These are phyloP conservation scores for Pygoscelis antarcticus DNA, from an alignment of 2,113 vertebrate genomes.

Conservation along the genomic window DNA sequence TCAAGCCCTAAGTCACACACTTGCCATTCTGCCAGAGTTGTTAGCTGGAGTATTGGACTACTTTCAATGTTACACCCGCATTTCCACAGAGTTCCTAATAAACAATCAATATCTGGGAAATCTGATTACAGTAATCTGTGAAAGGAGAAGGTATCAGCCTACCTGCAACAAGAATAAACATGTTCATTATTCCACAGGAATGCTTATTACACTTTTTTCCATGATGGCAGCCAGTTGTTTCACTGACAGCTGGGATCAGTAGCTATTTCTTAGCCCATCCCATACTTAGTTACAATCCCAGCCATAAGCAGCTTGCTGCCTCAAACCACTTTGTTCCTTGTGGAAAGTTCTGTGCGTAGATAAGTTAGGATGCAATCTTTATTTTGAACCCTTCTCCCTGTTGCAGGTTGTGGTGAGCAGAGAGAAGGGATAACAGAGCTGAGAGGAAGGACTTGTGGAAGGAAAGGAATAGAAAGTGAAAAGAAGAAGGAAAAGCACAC, in stretches of 20 bases:
- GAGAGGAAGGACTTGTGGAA: background rate
- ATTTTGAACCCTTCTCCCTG: background rate
- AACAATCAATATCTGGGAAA: background rate
- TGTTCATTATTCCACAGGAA: background rate
- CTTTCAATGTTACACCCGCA: rapidly evolving
- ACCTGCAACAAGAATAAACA: background rate
- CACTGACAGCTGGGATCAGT: background rate
- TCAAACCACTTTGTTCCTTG: background rate
- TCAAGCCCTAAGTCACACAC: background rate
- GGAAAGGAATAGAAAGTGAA: background rate
- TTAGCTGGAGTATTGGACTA: background rate
- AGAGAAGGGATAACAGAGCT: background rate
- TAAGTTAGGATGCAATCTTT: background rate
- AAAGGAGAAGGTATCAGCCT: background rate
- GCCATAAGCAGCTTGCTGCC: background rate
- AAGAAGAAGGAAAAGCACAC: background rate
- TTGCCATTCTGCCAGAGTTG: background rate
- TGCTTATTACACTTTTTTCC: background rate
- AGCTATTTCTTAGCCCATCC: background rate
- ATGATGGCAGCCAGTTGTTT: background rate
- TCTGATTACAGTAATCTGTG: background rate
- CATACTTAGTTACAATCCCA: background rate
- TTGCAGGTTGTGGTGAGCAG: background rate
- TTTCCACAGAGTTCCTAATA: background rate
- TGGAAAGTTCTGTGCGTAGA: background rate